These are phyloP conservation scores for Lepidostoma basale DNA, from an alignment of 1,140 invertebrate genomes.

Conservation along the genomic window DNA sequence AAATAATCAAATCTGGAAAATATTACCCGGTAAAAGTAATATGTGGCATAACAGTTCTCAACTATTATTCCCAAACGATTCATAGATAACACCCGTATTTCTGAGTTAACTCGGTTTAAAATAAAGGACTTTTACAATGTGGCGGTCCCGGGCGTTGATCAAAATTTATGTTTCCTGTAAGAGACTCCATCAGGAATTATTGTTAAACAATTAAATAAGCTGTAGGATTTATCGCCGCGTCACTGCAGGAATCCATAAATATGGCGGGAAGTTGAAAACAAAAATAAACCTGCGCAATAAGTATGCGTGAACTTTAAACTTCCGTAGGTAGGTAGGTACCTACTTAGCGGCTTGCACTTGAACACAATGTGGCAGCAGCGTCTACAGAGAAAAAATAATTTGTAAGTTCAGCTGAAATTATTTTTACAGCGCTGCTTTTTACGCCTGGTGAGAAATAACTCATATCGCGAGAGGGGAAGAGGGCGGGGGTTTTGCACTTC, in stretches of 20 bases:
- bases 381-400: too few relatives aligned
- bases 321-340: too few relatives aligned
- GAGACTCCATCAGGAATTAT: slow-evolving; percentile 26
- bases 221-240: background rate
- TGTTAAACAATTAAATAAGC: slow-evolving; percentile 19
- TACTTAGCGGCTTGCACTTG: too few relatives aligned
- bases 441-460: too few relatives aligned
- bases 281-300: too few relatives aligned
- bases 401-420: too few relatives aligned
- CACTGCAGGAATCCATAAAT: too few relatives aligned
- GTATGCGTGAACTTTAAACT: too few relatives aligned
- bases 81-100: slow-evolving; percentile 14
- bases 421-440: too few relatives aligned
- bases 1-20: background rate
- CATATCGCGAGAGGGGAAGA: too few relatives aligned
- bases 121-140: background rate
- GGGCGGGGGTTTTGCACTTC: background rate
- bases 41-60: background rate
- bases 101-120: background rate
- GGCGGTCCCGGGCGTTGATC: slow-evolving; percentile 26
- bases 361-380: too few relatives aligned
- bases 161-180: slow-evolving; percentile 43
- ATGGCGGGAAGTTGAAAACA: too few relatives aligned
- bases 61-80: background rate
- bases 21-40: background rate